A percentile compares a stretch with the other conserved stretches of the same genome.
phyloP scores from a whole-genome alignment of 1,140 invertebrate genomes.

The Pseudomyrmex concolor region DNA sequence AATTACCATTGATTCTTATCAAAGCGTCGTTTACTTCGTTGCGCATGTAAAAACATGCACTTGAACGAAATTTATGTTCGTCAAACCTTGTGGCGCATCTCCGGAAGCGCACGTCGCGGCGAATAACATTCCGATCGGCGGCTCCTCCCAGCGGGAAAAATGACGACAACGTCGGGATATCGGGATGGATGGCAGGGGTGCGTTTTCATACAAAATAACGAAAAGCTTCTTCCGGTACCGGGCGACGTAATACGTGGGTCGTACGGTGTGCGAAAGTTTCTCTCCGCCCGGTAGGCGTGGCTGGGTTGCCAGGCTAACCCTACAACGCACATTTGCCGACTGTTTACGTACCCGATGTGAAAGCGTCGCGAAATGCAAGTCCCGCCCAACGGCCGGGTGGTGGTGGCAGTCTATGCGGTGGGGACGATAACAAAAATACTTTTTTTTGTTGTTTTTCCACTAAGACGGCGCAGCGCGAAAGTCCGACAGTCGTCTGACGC shows the following conservation, averaged over 20 bases:
- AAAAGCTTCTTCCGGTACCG: conserved; percentile 55
- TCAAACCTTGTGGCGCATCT: no score
- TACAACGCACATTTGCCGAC: conserved; percentile 56
- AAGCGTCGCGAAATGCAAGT: conserved; percentile 67
- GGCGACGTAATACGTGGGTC: conserved; percentile 35
- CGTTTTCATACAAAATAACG: conserved; percentile 58
- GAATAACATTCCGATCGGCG: conserved; percentile 11
- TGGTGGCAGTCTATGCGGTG: conserved; percentile 3
- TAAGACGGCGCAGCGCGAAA: conserved; percentile 43
- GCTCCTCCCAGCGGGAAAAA: conserved; percentile 22
- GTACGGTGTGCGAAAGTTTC: conserved; percentile 44
- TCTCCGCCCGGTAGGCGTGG: conserved; percentile 59
- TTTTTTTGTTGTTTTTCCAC: conserved; percentile 57
- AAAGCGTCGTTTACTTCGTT: not conserved
- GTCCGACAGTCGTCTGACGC: conserved; percentile 9
- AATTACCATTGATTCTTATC: no score
- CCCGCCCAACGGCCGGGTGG: conserved; percentile 56
- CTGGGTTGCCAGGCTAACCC: conserved; percentile 54
- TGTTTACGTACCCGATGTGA: conserved; percentile 66
- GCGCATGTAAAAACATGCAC: not conserved
- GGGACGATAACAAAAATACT: conserved; percentile 49
- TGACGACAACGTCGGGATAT: not conserved
- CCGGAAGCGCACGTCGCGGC: not conserved
- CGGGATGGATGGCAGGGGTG: conserved; percentile 9
- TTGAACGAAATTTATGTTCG: not conserved